Evolutionary conservation across 2,797 vertebrate genomes (phyloP).

Genomic region (Anguilla megastoma): DNA sequence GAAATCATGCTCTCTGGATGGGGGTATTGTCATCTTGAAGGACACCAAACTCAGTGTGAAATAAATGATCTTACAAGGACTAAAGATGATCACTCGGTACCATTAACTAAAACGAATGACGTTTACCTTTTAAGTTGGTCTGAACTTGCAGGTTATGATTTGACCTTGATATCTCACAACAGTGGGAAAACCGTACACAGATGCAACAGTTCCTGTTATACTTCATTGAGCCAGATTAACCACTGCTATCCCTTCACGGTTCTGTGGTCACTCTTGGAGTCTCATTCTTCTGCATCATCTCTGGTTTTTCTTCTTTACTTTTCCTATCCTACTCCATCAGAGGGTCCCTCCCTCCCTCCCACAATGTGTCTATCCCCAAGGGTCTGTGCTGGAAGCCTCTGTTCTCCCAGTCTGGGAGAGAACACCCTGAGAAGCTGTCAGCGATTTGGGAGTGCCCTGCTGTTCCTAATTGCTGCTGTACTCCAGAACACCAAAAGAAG

Average conservation of each 20-base stretch:
- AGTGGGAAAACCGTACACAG: not conserved
- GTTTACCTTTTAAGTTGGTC: not conserved
- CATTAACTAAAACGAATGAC: too few species aligned
- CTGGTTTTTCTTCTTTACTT: not conserved
- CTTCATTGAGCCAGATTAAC: not conserved
- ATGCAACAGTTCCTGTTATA: not conserved
- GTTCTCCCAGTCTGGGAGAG: not conserved
- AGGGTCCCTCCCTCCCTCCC: constrained; percentile 9
- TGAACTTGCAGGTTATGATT: not conserved
- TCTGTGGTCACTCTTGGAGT: not conserved
- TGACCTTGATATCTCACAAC: not conserved
- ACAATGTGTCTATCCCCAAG: not conserved
- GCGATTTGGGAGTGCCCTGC: not conserved
- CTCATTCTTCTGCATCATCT: not conserved
- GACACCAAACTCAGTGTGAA: too few species aligned
- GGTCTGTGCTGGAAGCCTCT: constrained; percentile 15
- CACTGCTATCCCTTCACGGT: not conserved
- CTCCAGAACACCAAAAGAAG: not conserved
- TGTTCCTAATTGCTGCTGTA: not conserved
- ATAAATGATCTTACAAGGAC: too few species aligned
- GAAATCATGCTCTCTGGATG: too few species aligned
- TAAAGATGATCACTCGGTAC: too few species aligned
- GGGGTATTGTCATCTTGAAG: too few species aligned
- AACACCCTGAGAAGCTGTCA: not conserved
- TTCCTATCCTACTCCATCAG: not conserved